Evolutionary conservation across 2,113 vertebrate species (phyloP), one percentile per base, ranked within the genome.

Genomic region (Noctilio leporinus): DNA sequence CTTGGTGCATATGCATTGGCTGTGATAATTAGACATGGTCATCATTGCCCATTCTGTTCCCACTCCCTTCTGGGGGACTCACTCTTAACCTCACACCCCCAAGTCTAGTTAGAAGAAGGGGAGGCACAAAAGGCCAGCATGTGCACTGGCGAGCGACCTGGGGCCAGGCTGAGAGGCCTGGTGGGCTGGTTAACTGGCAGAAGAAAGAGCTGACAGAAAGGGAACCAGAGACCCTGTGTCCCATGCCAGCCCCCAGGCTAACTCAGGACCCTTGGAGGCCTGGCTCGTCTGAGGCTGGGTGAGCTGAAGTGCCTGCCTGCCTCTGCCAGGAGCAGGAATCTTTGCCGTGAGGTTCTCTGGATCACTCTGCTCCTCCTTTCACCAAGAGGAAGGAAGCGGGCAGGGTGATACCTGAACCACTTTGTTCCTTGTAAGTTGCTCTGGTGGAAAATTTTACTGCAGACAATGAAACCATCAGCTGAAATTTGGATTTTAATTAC

Each of bases 1-100:
- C 76, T 20, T 9, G 0, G 6, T 12, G 33, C 28, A 40, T 3
- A 16, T 0, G 0, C 4, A 30, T 1, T 5, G 45, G 22, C 7
- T 38, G 9, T 24, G 59, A 28, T 62, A 62, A 38, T 12, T 24
- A 76, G 22, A 69, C 26, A 0, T 20, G 28, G 49, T 30, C 7
- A 16, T 12, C 30, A 16, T 14, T 17, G 40, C 14, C 43, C 53
- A 24, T 8, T 30, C 24, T 64, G n/a, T 16, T n/a, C 57, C 67
- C 72, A 64, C 64, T 10, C 6, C 0, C 70, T 73, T 45, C 40
- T 14, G 20, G 49, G 35, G 10, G 19, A 91, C 49, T 49, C 28
- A n/a, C 16, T 20, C 73, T 14, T 55, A 24, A 49, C 17, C 38
- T 1, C 55, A 59, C 26, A 30, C 26, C 57, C 33, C 7, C 11